phyloP scores from a whole-genome alignment of 2,888 invertebrate species.

The Drosophila differens region DNA sequence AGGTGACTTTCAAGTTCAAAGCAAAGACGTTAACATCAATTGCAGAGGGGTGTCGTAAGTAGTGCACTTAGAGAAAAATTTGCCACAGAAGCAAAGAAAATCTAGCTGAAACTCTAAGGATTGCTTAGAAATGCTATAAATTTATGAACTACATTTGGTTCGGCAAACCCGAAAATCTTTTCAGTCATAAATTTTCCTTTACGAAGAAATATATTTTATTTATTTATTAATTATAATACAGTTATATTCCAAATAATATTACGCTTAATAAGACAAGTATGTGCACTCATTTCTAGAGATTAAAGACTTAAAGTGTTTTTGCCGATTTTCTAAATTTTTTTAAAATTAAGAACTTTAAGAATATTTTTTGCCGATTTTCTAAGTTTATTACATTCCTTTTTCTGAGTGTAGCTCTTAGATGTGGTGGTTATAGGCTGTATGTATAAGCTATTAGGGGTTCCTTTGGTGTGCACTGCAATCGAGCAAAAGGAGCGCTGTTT shows the following conservation, averaged over 20 bases:
- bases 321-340: too few species aligned
- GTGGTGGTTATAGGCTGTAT: too few species aligned
- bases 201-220: not conserved
- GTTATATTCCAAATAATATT: not conserved
- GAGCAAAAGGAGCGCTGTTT: slow-evolving; percentile 1
- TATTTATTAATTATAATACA: not conserved
- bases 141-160: not conserved
- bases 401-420: not conserved
- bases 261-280: too few species aligned
- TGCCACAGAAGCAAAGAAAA: not conserved
- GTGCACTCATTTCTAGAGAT: too few species aligned
- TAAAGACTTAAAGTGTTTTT: not conserved
- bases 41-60: not conserved
- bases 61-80: not conserved
- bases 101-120: not conserved
- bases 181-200: not conserved
- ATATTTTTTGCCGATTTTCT: not conserved
- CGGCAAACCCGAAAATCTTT: too few species aligned
- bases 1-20: slow-evolving; percentile 76
- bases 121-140: not conserved
- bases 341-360: too few species aligned
- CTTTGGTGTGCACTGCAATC: not conserved
- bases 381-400: not conserved
- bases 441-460: not conserved
- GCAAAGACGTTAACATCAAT: slow-evolving; percentile 27